These are phyloP conservation scores for Alectoris magna DNA, from an alignment of 2,797 vertebrate genomes.

Conservation along the genomic window DNA sequence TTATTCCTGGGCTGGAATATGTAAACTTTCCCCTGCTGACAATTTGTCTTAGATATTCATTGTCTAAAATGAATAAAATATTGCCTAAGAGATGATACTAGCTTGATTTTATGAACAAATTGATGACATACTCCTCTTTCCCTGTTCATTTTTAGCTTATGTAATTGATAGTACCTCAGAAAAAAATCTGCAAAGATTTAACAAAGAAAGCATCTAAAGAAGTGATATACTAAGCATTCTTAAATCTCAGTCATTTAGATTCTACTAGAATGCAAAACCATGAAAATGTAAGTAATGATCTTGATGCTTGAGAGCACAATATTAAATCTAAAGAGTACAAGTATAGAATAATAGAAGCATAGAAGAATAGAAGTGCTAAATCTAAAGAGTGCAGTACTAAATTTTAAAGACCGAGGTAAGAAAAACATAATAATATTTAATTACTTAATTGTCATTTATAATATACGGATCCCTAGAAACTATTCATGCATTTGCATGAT, in stretches of 20 bases:
- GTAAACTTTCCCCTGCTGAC: background rate
- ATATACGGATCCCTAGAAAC: background rate
- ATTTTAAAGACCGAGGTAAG: slow-evolving; percentile 12
- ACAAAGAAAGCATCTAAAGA: slow-evolving; percentile 55
- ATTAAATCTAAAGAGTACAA: background rate
- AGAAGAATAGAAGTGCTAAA: too few relatives aligned
- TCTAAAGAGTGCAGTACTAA: too few relatives aligned
- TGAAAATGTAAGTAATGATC: slow-evolving; percentile 43
- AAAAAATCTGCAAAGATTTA: slow-evolving; percentile 34
- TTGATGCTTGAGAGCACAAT: slow-evolving; percentile 11
- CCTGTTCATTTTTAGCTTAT: background rate
- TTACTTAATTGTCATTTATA: slow-evolving; percentile 18
- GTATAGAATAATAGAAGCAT: too few relatives aligned
- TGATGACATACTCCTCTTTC: background rate
- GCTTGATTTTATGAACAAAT: background rate
- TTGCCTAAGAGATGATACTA: background rate
- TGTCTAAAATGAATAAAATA: slow-evolving; percentile 7
- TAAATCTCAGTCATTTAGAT: slow-evolving; percentile 67
- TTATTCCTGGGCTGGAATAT: background rate
- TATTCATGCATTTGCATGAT: background rate
- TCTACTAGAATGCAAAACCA: slow-evolving; percentile 30
- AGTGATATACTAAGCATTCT: slow-evolving; percentile 49
- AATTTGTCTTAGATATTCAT: background rate
- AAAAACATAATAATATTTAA: slow-evolving; percentile 36
- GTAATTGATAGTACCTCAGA: slow-evolving; percentile 7